These are phyloP conservation scores for Gallinago nigripennis DNA, from an alignment of 2,797 vertebrate genomes.

Conservation along the genomic window DNA sequence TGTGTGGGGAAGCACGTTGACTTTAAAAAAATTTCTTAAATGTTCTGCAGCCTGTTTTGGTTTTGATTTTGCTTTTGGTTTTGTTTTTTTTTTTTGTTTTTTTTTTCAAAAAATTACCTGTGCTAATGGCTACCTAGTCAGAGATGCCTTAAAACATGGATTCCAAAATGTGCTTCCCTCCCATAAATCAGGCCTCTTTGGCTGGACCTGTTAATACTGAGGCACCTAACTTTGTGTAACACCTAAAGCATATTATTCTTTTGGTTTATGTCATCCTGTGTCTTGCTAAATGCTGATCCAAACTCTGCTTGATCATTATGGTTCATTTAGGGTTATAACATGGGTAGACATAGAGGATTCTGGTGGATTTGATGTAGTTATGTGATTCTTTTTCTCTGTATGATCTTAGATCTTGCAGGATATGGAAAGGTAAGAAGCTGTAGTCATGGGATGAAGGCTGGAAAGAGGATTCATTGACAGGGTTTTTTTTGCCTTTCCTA, in stretches of 20 bases:
- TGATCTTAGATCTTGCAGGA: not conserved
- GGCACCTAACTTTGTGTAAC: not conserved
- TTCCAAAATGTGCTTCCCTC: not conserved
- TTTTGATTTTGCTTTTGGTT: too few species aligned
- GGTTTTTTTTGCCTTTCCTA: not conserved
- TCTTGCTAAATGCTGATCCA: not conserved
- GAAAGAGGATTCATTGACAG: not conserved
- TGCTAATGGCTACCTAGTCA: not conserved
- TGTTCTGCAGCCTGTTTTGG: not conserved
- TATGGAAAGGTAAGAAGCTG: not conserved
- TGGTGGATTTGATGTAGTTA: fast-evolving
- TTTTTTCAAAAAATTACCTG: not conserved
- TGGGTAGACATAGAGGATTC: not conserved
- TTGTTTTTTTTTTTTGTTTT: not conserved
- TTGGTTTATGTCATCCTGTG: not conserved
- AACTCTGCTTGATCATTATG: not conserved
- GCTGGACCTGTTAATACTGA: not conserved
- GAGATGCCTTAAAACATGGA: not conserved
- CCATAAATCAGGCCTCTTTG: not conserved
- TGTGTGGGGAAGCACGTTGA: not conserved
- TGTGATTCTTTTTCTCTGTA: not conserved
- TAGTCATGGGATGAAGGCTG: not conserved
- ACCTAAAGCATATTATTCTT: not conserved
- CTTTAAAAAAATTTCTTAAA: not conserved
- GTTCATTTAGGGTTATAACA: not conserved